Conservation (phyloP, 2,888 invertebrate genomes). For the Macrophya alboannulata region DNA sequence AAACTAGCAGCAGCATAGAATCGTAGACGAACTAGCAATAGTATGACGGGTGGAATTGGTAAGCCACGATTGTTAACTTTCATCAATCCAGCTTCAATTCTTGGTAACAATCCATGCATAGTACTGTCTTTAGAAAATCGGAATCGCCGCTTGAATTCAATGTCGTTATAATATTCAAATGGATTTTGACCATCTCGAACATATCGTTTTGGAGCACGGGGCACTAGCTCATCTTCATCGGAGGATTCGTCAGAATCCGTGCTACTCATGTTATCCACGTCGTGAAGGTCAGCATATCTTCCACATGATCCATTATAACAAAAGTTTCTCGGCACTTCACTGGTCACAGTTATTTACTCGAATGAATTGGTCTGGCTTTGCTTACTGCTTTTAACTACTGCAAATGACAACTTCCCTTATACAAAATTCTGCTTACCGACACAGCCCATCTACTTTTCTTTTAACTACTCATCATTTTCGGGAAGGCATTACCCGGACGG, state of each 20-base stretch:
- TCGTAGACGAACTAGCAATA: slow-evolving; percentile 58
- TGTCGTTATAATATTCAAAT: slow-evolving; percentile 54
- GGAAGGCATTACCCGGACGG: not conserved
- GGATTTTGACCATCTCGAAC: slow-evolving; percentile 57
- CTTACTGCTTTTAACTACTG: not conserved
- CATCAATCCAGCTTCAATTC: slow-evolving; percentile 49
- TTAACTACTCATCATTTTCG: not conserved
- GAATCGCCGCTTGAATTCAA: slow-evolving; percentile 58
- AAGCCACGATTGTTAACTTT: slow-evolving; percentile 59
- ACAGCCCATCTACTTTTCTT: not conserved
- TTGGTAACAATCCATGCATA: slow-evolving; percentile 53
- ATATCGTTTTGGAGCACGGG: slow-evolving; percentile 53
- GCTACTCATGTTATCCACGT: not conserved
- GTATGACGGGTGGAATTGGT: slow-evolving; percentile 61
- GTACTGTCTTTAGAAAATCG: slow-evolving; percentile 56
- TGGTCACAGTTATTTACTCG: not conserved
- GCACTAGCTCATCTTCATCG: not conserved
- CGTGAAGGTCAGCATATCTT: not conserved
- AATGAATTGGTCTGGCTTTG: not conserved
- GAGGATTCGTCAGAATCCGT: not conserved
- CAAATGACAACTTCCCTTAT: not conserved
- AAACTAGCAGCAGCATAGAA: slow-evolving; percentile 60
- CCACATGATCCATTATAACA: not conserved
- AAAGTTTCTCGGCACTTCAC: not conserved
- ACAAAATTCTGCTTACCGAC: not conserved